Conservation (phyloP, 1,140 invertebrate genomes). For the Gryllus bimaculatus region DNA sequence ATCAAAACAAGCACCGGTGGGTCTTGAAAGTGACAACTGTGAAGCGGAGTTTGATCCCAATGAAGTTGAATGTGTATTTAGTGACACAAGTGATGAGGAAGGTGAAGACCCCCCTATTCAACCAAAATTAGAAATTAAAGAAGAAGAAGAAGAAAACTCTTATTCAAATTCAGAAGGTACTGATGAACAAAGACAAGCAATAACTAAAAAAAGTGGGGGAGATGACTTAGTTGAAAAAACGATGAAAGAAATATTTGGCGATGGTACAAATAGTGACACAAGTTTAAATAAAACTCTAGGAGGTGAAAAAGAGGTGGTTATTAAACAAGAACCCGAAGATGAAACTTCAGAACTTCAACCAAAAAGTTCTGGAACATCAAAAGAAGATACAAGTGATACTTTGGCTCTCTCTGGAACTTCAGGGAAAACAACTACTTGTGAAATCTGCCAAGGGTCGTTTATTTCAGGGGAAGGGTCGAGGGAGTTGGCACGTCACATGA, state of each 20-base stretch:
- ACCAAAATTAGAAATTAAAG: not conserved
- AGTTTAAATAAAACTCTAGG: not conserved
- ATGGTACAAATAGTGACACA: not conserved
- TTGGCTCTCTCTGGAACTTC: not conserved
- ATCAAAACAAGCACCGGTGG: slow-evolving; percentile 2
- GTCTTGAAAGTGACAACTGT: slow-evolving; percentile 17
- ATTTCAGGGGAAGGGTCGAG: slow-evolving; percentile 16
- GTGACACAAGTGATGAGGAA: slow-evolving; percentile 23
- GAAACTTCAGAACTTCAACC: not conserved
- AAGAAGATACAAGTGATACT: not conserved
- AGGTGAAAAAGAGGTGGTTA: not conserved
- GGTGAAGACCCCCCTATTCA: not conserved
- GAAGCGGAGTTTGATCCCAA: slow-evolving; percentile 24
- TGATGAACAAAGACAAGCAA: slow-evolving; percentile 2
- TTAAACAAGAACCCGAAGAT: slow-evolving; percentile 8
- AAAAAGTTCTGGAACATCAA: not conserved
- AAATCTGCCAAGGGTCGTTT: slow-evolving; percentile 21
- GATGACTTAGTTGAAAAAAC: slow-evolving; percentile 15
- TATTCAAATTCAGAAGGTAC: not conserved
- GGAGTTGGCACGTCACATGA: slow-evolving; percentile 16
- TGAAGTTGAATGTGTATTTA: slow-evolving; percentile 23
- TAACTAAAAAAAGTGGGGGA: not conserved
- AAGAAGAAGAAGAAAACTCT: not conserved
- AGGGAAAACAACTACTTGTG: slow-evolving; percentile 14
- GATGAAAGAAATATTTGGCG: slow-evolving; percentile 15